Base-by-base conservation (phyloP, 2,113 vertebrate genomes). In the Plotosus lineatus region DNA sequence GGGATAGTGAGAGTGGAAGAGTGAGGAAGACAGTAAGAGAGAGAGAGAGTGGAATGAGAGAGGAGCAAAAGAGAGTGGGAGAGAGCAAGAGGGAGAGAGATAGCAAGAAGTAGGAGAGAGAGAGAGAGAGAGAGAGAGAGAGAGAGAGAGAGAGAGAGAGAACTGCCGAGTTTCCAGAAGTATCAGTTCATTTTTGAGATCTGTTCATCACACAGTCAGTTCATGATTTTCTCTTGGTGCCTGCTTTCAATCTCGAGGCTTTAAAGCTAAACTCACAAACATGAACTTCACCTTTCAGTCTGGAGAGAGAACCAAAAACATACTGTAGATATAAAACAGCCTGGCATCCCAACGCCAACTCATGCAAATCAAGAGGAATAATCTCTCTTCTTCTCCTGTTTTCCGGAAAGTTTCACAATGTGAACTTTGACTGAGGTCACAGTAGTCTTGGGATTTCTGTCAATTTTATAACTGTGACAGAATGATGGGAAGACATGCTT, bases 301-400 rank as follows among this genome's bases (percentile, higher is more conserved):
- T 28, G 46, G 42, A 46, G 66, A 71, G 42, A 69, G 28, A 72
- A 72, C 28, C 44, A 21, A 21, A 71, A 72, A 71, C 68, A 71
- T 31, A 50, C 44, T 10, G 14, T 11, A 31, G 42, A 46, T 42
- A 66, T 42, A 66, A 10, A 11, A 66, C 63, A 23, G 66, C 12
- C 11, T n/a, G 65, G 40, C 65, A 7, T 15, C 23, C 14, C 42
- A n/a, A 3, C 7, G 1, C n/a, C 26, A 72, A 48, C 15, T 44
- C 68, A n/a, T n/a, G n/a, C n/a, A n/a, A n/a, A n/a, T n/a, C 26
- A 48, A 72, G 44, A 48, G 26, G 68, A 72, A 50, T 31, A 8
- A 31, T 72, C 12, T 19, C 65, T 46, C 1, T 72, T 31, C 26
- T 48, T 33, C 3, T 6, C 38, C 11, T 9, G 12, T 1, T 40